Base-by-base conservation (phyloP, 2,797 vertebrate genomes). In the Rhynchotus rufescens region DNA sequence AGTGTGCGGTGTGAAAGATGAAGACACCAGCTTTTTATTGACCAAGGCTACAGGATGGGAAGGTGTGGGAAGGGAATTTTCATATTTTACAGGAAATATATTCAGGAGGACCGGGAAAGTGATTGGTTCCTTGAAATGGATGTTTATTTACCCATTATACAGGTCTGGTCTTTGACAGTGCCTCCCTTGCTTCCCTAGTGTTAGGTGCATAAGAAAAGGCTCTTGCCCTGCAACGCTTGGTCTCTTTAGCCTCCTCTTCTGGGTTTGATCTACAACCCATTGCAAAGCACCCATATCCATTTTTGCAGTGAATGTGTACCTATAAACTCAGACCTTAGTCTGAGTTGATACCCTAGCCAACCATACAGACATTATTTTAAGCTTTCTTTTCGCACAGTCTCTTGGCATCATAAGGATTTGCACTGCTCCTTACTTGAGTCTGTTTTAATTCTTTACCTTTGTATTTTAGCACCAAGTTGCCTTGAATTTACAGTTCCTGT, bases 401-500 rank as follows among this genome's bases (percentile, higher is more conserved):
- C 86, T 89, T 94, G 95, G 88, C 90, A 84, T 80, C 0, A 2
- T 91, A 76, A 62, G 79, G 60, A 25, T 80, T 94, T 88, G 80
- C 28, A 65, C 57, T 61, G 34, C 57, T 89, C 77, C 85, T 92
- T 91, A n/a, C 90, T 84, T 40, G 28, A 94, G 42, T 51, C 94
- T 92, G 84, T 84, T 95, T 94, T 90, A 92, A 93, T 94, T 92
- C 90, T 91, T 92, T 88, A 79, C 84, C 71, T 94, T 93, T 89
- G 84, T 90, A 32, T 94, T 95, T 95, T 76, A 93, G 88, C 80
- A 89, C 77, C 59, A n/a, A 92, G 71, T 94, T 94, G 92, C 92
- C 90, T 84, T 88, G 94, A 90, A 88, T 95, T 95, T 96, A 96
- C 94, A 94, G 93, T 95, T 95, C 93, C 94, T 94, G 77, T 30